Evolutionary conservation across 2,797 vertebrate species (phyloP), one percentile per base, ranked within the genome.

Genomic region (Sebastes glaucus): DNA sequence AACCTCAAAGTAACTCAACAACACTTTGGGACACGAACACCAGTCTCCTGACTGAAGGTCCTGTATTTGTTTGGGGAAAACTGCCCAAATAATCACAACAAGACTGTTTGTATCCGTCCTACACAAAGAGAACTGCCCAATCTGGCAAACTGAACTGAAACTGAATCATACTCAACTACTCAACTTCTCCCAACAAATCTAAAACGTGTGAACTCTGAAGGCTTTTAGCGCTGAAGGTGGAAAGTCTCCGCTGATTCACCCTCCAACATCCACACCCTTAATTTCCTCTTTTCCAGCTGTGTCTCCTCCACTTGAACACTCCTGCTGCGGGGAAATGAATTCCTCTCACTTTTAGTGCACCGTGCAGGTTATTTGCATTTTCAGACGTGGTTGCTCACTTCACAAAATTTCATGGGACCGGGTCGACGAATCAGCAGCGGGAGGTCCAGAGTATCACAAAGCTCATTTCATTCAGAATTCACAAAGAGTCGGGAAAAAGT

Each of bases 351-450:
- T 38, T 56, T 1, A 3, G 22, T 6, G 13, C 11, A 5, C 60
- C 2, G 10, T 73, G 42, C 63, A 11, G 61, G 18, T 56, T 38
- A 74, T 85, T 70, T 83, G n/a, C 80, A 83, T 81, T 69, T 83
- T 65, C 65, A 63, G 57, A 76, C 23, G 32, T 20, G 66, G 7
- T 42, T 42, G 49, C 72, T 85, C 60, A 27, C 64, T 78, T 66
- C 56, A 25, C 66, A 7, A 62, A 42, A 66, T 81, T 72, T 75
- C 69, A 70, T 3, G 20, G 60, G 46, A 57, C 7, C 7, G 2
- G 61, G 77, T 76, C n/a, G 67, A 71, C 32, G 18, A 70, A 80
- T 73, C 46, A 27, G 75, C 61, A n/a, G 56, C 53, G 0, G 75
- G 69, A 70, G 73, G 78, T 55, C 14, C 1, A 35, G 49, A 32